A percentile compares a stretch with the other conserved stretches of the same genome.
Conservation (phyloP, 2,797 vertebrate genomes). For the Martes flavigula region DNA sequence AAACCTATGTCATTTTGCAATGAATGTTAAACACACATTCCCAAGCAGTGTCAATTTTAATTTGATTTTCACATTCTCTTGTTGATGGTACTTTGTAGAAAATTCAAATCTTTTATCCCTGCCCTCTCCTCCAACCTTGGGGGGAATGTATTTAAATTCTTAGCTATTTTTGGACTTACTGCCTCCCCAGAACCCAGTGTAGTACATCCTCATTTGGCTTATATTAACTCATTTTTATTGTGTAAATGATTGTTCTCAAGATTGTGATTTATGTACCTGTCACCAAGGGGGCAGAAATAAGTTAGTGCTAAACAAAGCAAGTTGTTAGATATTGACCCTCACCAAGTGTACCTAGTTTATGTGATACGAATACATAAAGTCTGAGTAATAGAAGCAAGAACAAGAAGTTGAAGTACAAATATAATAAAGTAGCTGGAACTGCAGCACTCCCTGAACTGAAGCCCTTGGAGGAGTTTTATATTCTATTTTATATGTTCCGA, state of each 20-base stretch:
- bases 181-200: background rate
- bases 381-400: background rate
- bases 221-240: background rate
- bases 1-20: background rate
- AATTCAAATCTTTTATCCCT: background rate
- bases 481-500: background rate
- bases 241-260: background rate
- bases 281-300: background rate
- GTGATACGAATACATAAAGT: background rate
- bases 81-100: background rate
- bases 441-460: background rate
- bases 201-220: background rate
- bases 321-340: background rate
- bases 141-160: background rate
- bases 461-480: background rate
- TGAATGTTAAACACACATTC: background rate
- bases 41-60: background rate
- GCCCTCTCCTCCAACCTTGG: background rate
- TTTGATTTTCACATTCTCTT: slow-evolving; percentile 1
- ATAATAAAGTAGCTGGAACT: background rate
- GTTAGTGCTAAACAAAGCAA: background rate
- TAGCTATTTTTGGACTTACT: background rate
- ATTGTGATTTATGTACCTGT: background rate
- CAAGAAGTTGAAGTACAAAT: background rate
- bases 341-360: background rate